phyloP scores from a whole-genome alignment of 2,113 vertebrate genomes.

The Oceanites oceanicus region DNA sequence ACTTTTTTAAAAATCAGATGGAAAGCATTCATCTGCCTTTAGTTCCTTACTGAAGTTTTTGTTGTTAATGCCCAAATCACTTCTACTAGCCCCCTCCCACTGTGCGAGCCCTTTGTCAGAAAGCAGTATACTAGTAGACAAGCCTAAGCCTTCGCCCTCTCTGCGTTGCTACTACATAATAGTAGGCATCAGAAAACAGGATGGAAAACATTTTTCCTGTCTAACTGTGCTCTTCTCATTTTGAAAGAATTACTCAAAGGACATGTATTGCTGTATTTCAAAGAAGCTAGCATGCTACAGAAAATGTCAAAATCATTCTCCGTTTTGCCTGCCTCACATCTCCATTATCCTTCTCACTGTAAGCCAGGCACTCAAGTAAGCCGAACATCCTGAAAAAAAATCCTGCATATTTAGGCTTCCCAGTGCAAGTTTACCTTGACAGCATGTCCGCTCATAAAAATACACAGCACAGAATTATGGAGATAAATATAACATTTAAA shows the following conservation, averaged over 20 bases:
- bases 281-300: neutral
- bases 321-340: neutral
- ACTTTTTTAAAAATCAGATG: neutral
- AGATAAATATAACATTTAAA: neutral
- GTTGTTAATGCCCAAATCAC: constrained; percentile 2
- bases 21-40: neutral
- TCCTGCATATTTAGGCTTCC: neutral
- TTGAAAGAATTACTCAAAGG: neutral
- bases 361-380: neutral
- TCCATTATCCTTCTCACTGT: neutral
- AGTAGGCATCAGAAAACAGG: neutral
- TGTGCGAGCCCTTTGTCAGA: neutral
- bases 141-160: neutral
- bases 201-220: neutral
- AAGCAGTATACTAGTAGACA: neutral
- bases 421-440: neutral
- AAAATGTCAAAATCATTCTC: neutral
- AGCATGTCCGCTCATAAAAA: neutral
- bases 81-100: neutral
- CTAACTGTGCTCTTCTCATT: neutral
- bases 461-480: neutral
- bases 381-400: neutral
- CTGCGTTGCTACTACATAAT: neutral
- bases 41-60: neutral
- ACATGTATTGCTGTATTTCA: neutral